Percentiles rank a stretch among this genome's conserved stretches.
These are phyloP conservation scores for Hippocampus comes DNA, from an alignment of 2,113 vertebrate species.

Conservation along the genomic window DNA sequence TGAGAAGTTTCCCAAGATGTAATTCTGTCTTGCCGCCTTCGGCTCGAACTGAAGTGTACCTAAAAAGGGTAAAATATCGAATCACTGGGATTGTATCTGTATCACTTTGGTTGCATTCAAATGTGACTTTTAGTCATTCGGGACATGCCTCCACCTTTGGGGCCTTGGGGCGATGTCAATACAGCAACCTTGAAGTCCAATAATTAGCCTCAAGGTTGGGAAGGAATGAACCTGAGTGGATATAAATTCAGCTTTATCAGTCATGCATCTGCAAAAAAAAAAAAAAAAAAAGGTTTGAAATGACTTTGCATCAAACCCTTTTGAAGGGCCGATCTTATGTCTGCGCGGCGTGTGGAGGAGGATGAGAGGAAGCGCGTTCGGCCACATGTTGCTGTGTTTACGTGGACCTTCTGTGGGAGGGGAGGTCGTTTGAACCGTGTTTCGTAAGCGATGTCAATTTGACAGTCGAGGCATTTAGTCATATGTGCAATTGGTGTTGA, in stretches of 20 bases:
- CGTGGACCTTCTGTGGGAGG: slow-evolving; percentile 34
- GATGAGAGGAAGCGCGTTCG: slow-evolving; percentile 18
- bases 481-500: background rate
- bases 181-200: background rate
- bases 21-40: slow-evolving; percentile 10
- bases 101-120: background rate
- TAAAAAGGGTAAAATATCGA: background rate
- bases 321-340: background rate
- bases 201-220: background rate
- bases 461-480: slow-evolving; percentile 7
- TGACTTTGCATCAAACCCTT: background rate
- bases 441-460: background rate
- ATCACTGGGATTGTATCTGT: background rate
- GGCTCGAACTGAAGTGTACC: background rate
- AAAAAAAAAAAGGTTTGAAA: too few relatives aligned
- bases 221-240: background rate
- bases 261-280: background rate
- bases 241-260: background rate
- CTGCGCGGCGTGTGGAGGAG: slow-evolving; percentile 19
- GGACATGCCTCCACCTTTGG: background rate
- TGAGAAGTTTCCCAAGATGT: slow-evolving; percentile 86
- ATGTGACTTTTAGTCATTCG: background rate
- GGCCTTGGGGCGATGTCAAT: too few relatives aligned
- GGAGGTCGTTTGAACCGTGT: slow-evolving; percentile 3
- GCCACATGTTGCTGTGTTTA: slow-evolving; percentile 40